phyloP scores from a whole-genome alignment of 2,113 vertebrate genomes.

The Elanus axillaris region DNA sequence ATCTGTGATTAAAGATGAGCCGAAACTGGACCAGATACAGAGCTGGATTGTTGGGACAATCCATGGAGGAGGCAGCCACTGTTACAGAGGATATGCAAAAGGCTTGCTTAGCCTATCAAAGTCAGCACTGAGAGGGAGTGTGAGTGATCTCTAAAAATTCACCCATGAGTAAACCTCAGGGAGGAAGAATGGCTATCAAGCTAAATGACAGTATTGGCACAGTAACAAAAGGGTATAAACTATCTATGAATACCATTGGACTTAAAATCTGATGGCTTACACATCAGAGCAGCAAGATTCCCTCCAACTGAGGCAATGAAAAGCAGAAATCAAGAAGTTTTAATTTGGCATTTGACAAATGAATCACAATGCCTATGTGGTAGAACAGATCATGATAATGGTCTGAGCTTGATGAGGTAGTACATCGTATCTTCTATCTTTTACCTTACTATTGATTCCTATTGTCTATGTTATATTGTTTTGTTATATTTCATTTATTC shows the following conservation, averaged over 20 bases:
- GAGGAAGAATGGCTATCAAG: neutral
- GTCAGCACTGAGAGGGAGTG: fast-evolving
- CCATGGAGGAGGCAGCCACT: neutral
- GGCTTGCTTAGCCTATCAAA: neutral
- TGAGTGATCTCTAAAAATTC: neutral
- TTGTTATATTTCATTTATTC: neutral
- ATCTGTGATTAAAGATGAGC: neutral
- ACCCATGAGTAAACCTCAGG: neutral
- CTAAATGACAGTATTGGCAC: neutral
- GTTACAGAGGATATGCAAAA: neutral
- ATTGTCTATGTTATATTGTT: neutral
- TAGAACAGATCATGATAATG: neutral
- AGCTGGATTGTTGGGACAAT: neutral
- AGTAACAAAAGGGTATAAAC: neutral
- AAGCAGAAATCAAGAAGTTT: neutral
- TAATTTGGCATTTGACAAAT: neutral
- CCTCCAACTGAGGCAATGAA: neutral
- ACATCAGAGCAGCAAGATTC: neutral
- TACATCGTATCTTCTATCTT: neutral
- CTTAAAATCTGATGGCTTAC: neutral
- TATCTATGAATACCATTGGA: neutral
- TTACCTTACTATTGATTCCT: neutral
- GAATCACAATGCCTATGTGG: neutral
- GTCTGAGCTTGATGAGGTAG: neutral
- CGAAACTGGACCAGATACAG: neutral